Conservation (phyloP, 1,140 invertebrate species). For the Meloidogyne floridensis region DNA sequence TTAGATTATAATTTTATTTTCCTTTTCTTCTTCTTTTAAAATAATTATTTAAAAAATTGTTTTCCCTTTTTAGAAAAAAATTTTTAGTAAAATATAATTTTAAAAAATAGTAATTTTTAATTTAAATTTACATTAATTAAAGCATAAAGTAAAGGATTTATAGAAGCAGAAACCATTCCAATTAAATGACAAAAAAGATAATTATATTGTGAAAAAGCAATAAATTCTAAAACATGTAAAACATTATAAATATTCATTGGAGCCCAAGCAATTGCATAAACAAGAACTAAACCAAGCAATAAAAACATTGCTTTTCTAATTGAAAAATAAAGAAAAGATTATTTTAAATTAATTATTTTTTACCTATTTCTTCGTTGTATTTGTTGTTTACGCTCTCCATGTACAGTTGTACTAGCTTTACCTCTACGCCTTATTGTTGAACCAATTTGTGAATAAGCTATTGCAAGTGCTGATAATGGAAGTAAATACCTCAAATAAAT, state of each 20-base stretch:
- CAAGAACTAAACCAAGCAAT: slow-evolving; percentile 56
- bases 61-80: slow-evolving; percentile 11
- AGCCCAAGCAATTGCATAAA: slow-evolving; percentile 61
- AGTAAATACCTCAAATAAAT: slow-evolving; percentile 44
- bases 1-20: too few relatives aligned
- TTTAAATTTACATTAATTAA: slow-evolving; percentile 48
- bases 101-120: too few relatives aligned
- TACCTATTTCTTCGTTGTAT: slow-evolving; percentile 47
- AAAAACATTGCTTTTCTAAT: slow-evolving; percentile 60
- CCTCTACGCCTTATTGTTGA: slow-evolving; percentile 59
- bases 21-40: too few relatives aligned
- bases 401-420: slow-evolving; percentile 54
- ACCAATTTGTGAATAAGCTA: slow-evolving; percentile 64
- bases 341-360: slow-evolving; percentile 8
- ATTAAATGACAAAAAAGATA: slow-evolving; percentile 64
- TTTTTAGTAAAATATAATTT: too few relatives aligned
- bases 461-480: slow-evolving; percentile 57
- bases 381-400: slow-evolving; percentile 37
- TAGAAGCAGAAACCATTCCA: slow-evolving; percentile 61
- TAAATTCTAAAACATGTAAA: slow-evolving; percentile 61
- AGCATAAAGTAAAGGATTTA: slow-evolving; percentile 63
- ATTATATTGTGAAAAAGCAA: slow-evolving; percentile 64
- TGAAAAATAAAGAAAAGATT: slow-evolving; percentile 22
- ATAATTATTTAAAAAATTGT: slow-evolving; percentile 37
- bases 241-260: slow-evolving; percentile 65